Conservation (phyloP, 2,113 vertebrate species). For the Dromaius novaehollandiae region DNA sequence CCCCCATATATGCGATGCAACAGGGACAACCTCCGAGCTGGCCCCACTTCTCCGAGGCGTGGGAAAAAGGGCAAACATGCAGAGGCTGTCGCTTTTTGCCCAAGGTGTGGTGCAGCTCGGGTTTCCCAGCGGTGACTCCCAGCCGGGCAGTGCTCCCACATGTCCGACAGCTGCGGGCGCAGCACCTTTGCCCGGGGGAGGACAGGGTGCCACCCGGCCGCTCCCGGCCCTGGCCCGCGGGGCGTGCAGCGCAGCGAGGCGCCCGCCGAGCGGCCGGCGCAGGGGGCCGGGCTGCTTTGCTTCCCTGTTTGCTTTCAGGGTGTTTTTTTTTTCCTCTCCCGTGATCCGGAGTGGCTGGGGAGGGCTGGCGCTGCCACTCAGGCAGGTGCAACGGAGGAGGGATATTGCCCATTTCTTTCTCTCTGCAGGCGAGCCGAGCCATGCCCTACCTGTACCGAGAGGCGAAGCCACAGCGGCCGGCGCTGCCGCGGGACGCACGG, state of each 20-base stretch:
- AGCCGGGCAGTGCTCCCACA: neutral
- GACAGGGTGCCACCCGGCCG: neutral
- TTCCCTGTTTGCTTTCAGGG: conserved; percentile 70
- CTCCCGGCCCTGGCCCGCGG: neutral
- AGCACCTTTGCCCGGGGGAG: neutral
- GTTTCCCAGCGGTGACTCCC: neutral
- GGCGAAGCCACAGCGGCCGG: neutral
- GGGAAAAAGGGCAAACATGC: neutral
- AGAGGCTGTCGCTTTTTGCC: neutral
- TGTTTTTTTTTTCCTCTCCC: neutral
- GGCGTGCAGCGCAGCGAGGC: neutral
- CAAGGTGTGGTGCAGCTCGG: accelerated
- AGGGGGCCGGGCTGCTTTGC: neutral
- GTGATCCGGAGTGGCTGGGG: neutral
- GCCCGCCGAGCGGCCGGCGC: neutral
- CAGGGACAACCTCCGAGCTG: accelerated
- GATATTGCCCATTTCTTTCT: neutral
- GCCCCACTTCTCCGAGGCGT: neutral
- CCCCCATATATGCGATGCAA: accelerated
- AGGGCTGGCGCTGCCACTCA: neutral
- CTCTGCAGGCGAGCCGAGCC: neutral
- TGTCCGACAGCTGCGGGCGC: neutral
- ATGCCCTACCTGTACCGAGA: conserved; percentile 80
- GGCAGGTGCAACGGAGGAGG: neutral
- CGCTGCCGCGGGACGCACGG: neutral